Base-by-base conservation (phyloP, 2,113 vertebrate genomes). In the Fregata magnificens region DNA sequence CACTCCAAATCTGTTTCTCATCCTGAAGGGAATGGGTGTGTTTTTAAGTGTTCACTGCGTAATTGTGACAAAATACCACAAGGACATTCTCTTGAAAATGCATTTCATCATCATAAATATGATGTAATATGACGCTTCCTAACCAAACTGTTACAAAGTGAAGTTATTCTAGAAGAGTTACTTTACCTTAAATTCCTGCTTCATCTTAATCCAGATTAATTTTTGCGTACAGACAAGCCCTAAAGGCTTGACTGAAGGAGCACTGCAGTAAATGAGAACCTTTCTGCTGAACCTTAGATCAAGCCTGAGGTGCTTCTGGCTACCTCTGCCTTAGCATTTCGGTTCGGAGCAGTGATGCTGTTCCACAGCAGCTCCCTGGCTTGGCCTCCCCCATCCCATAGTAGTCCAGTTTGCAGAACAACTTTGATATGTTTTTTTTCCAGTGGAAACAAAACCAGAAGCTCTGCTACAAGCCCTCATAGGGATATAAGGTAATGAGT, bases 191-290 rank as follows among this genome's bases (percentile, higher is more conserved):
- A 84, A 0, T 76, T 86, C 65, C 79, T 92, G 53, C 40, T 45
- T 40, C 52, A 67, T 93, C 80, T 59, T 97, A 97, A 97, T 95
- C 96, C 92, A 93, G 94, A 96, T 95, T 94, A 92, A 82, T 71
- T 96, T 97, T 86, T 93, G 47, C 3, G 4, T 86, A 83, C 86
- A 97, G 94, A 92, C 77, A 67, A 92, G 14, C 83, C 97, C 92
- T 93, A 26, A 56, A 83, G 97, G 76, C 36, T 92, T 80, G 47
- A 94, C 74, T 79, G 49, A 38, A 36, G 76, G 52, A 95, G 55
- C 1, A 1, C 72, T 76, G 80, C 66, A 86, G 44, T 65, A 95
- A 89, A 86, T 40, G 47, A 78, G n/a, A 88, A 81, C 24, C 38
- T 81, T 93, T 93, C 82, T 88, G 45, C n/a, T 82, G 49, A 96